A percentile compares a stretch with the other conserved stretches of the same genome.
phyloP scores from a whole-genome alignment of 2,797 vertebrate species.

The Rhinatrema bivittatum region DNA sequence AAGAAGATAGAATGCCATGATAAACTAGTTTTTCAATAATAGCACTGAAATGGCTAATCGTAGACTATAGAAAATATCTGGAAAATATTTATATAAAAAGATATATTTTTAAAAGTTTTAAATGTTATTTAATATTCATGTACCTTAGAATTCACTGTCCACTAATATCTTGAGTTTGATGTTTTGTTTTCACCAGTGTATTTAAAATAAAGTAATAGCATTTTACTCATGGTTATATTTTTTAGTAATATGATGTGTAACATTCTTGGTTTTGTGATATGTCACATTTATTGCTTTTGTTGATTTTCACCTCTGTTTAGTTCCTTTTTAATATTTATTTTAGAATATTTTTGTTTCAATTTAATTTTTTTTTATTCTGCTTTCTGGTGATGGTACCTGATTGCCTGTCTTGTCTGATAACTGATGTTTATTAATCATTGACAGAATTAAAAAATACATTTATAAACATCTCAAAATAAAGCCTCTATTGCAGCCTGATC shows the following conservation, averaged over 20 bases:
- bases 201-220: constrained; percentile 7
- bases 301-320: constrained; percentile 51
- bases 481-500: constrained; percentile 99
- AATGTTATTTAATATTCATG: no score
- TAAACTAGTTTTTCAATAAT: no score
- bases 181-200: constrained; percentile 20
- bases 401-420: constrained; percentile 98
- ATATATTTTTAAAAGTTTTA: no score
- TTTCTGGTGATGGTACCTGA: constrained; percentile 96
- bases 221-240: constrained; percentile 11
- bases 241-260: constrained; percentile 31
- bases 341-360: constrained; percentile 47
- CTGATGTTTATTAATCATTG: constrained; percentile 59
- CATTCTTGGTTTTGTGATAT: constrained; percentile 41
- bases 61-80: no score
- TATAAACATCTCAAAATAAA: constrained; percentile 60
- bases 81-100: no score
- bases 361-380: constrained; percentile 40
- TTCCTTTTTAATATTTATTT: constrained; percentile 32
- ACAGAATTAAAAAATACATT: constrained; percentile 43
- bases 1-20: no score
- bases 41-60: no score
- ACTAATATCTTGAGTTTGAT: constrained; percentile 6
- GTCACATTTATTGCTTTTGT: constrained; percentile 48
- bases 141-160: not conserved